Evolutionary conservation across 1,140 invertebrate species (phyloP), one percentile per base, ranked within the genome.

Genomic region (Amphibalanus amphitrite): DNA sequence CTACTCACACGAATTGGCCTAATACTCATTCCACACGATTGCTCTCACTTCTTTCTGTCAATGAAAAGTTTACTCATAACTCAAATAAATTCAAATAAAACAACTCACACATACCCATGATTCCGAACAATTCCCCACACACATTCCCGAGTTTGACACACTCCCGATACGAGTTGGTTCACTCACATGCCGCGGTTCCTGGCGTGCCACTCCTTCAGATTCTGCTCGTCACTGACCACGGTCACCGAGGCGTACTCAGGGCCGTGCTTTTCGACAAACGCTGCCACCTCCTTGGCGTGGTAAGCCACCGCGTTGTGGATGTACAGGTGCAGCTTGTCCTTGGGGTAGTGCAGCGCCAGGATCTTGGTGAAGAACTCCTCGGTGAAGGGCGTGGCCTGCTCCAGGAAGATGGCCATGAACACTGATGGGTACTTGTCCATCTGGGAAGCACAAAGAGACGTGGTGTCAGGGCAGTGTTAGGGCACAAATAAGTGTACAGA

Each of bases 301-400:
- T 88, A 90, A 68, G 86, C 81, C 20, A 89, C 88, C 69, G 82
- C 85, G 79, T 94, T 96, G 77, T 93, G 89, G 73, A 99, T 78
- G 75, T 92, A 90, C 0, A 99, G 77, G 82, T 94, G 87, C 20
- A 99, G 84, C 75, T 86, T 89, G 0, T 87, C 79, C 77, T 96
- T 96, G 0, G 95, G 95, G 83, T 98, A 99, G 68, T 88, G 83
- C 26, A 92, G 81, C 0, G 82, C 77, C 15, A 82, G 72, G 15
- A 98, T 81, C 78, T 86, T 86, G 0, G 86, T 75, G 8, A 98
- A 86, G 77, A 94, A 97, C 78, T 97, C 92, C 78, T 91, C 87
- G 20, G 98, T 78, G 79, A 99, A 99, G 26, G 97, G 95, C 28
- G 91, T 95, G 0, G 93, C 83, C 74, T 86, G 83, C 76, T 92